Base-by-base conservation (phyloP, 1,140 invertebrate species). In the Lanistes nyassanus region DNA sequence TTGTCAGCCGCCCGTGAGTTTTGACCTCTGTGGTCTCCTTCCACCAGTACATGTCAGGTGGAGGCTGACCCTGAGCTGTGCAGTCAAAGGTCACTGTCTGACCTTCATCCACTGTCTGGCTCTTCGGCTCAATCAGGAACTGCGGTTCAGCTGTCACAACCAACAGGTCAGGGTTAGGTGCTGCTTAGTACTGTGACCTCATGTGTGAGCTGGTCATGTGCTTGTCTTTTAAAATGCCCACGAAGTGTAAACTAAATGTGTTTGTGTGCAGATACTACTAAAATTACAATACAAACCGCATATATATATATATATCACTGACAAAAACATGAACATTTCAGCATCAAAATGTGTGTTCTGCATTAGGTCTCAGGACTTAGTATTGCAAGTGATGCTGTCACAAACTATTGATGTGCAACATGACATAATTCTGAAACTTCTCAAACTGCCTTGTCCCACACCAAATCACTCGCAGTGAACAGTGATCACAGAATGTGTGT, bases 1-100 rank as follows among this genome's bases (percentile, higher is more conserved):
- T 82, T 21, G 82, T 77, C 6, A 89, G 42, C 11, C 87, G 75
- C 16, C 84, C 87, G 0, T 80, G 79, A 19, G 81, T 76, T 7
- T 73, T 56, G 1, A 89, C 66, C 21, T 80, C 76, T 16, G 72
- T 70, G 64, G 78, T 81, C 34, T 85, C 85, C 67, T 86, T 85
- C 80, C 87, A 86, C 91, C 91, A 91, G 29, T 82, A 84, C 74
- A 91, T 87, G 36, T 82, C 80, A 53, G 91, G 90, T 72, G 81
- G 76, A 3, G 91, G 91, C 36, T 88, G 87, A 9, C 90, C 91
- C n/a, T 85, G 79, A 31, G 90, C 90, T 3, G 84, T 80, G 82
- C 91, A 91, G 78, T 90, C 82, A 73, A 90, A 80, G 13, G 83
- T 78, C 4, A 85, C 82, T n/a, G 80, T 87, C 34, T 84, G 77